A percentile compares a stretch with the other conserved stretches of the same genome.
These are phyloP conservation scores for Ectemnius continuus DNA, from an alignment of 2,888 invertebrate genomes.

Conservation along the genomic window DNA sequence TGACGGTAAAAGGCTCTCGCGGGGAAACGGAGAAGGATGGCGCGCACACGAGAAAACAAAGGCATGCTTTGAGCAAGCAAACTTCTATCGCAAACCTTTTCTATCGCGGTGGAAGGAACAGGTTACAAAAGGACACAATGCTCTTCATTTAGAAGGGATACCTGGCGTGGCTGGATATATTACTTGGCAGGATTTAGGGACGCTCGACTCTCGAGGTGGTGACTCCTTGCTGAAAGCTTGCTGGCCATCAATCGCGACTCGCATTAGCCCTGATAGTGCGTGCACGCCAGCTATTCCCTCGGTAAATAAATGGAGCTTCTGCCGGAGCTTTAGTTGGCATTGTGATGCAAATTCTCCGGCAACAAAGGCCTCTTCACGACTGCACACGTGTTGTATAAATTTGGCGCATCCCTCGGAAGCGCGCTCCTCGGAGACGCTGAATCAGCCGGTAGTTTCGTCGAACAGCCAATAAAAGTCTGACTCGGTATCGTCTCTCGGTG, in stretches of 20 bases:
- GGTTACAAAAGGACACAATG: no score
- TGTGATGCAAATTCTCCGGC: background rate
- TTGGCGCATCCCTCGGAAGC: slow-evolving; percentile 3
- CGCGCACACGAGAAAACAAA: no score
- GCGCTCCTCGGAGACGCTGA: slow-evolving; percentile 13
- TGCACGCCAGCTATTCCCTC: background rate
- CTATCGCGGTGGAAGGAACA: no score
- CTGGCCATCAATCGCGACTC: background rate
- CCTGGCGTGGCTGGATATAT: no score
- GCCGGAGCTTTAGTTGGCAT: background rate
- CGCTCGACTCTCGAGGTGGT: no score
- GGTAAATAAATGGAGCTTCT: slow-evolving; percentile 5
- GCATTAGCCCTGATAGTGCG: background rate
- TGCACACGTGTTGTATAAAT: background rate
- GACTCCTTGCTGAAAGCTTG: no score
- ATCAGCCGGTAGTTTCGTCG: slow-evolving; percentile 22
- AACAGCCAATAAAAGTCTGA: slow-evolving; percentile 5
- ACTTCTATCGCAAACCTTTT: no score
- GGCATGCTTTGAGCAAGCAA: no score
- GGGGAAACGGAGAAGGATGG: no score
- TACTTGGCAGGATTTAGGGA: no score
- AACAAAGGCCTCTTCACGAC: background rate
- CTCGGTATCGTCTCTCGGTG: slow-evolving; percentile 10
- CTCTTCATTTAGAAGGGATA: no score
- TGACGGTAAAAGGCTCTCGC: no score